Evolutionary conservation across 2,797 vertebrate genomes (phyloP).

Genomic region (Sebastes minor): DNA sequence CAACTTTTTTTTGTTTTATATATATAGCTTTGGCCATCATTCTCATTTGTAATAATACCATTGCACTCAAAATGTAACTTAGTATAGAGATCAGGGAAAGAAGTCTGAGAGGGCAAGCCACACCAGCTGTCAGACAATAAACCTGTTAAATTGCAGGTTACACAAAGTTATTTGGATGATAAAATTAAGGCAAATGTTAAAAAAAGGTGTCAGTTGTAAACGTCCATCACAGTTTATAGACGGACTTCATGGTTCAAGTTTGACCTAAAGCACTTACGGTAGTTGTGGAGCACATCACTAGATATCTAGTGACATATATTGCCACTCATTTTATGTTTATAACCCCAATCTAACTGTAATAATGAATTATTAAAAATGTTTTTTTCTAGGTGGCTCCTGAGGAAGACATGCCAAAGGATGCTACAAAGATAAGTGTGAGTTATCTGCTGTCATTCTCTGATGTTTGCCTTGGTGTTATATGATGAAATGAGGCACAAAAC

Average conservation of each 20-base stretch:
- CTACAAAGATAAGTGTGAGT: constrained; percentile 99
- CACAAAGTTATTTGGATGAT: background rate
- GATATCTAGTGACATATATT: too few relatives aligned
- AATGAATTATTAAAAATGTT: background rate
- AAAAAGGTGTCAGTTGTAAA: background rate
- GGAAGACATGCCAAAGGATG: constrained; percentile 90
- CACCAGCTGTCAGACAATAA: background rate
- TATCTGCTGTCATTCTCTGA: background rate
- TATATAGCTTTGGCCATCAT: too few relatives aligned
- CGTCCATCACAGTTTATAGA: background rate
- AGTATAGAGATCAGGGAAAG: background rate
- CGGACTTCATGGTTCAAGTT: background rate
- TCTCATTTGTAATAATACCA: background rate
- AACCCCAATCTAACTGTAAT: background rate
- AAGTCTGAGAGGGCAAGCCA: background rate
- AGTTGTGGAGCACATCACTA: background rate
- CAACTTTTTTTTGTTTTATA: too few relatives aligned
- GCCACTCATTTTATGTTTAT: background rate
- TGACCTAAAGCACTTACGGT: background rate
- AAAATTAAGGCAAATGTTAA: background rate
- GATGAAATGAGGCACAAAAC: constrained; percentile 20
- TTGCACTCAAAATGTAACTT: too few relatives aligned
- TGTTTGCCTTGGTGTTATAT: constrained; percentile 17
- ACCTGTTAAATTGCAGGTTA: background rate
- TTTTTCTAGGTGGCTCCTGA: constrained; percentile 85